phyloP scores from a whole-genome alignment of 2,113 vertebrate species.

The Myxocyprinus asiaticus region DNA sequence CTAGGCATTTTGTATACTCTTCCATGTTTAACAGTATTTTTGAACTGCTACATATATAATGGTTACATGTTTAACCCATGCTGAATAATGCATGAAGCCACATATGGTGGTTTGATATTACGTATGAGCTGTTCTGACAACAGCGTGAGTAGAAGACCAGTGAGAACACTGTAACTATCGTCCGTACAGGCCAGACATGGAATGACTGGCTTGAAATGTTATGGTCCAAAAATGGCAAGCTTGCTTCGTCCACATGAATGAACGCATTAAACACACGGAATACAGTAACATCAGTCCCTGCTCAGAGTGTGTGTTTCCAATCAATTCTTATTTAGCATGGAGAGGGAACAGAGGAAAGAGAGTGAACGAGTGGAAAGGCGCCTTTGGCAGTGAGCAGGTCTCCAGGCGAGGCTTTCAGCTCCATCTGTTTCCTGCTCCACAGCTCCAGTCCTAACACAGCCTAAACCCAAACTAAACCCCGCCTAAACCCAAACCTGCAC shows the following conservation, averaged over 20 bases:
- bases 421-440: constrained; percentile 56
- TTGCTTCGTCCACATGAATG: neutral
- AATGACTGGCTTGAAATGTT: neutral
- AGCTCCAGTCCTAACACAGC: constrained; percentile 3
- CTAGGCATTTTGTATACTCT: too few relatives aligned
- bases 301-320: constrained; percentile 33
- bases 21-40: neutral
- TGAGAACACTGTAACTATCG: neutral
- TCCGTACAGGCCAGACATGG: neutral
- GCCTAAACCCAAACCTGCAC: neutral
- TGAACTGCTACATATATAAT: constrained; percentile 41
- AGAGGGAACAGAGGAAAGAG: neutral
- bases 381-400: constrained; percentile 18
- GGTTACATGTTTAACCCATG: constrained; percentile 36
- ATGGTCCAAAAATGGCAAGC: constrained; percentile 17
- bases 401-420: constrained; percentile 31
- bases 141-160: neutral
- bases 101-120: constrained; percentile 48
- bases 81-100: constrained; percentile 46
- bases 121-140: constrained; percentile 30
- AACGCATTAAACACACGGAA: too few relatives aligned
- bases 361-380: constrained; percentile 6
- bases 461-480: neutral
- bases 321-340: constrained; percentile 31
- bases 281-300: constrained; percentile 4